These are phyloP conservation scores for Esox masquinongy DNA, from an alignment of 2,797 vertebrate species.

Conservation along the genomic window DNA sequence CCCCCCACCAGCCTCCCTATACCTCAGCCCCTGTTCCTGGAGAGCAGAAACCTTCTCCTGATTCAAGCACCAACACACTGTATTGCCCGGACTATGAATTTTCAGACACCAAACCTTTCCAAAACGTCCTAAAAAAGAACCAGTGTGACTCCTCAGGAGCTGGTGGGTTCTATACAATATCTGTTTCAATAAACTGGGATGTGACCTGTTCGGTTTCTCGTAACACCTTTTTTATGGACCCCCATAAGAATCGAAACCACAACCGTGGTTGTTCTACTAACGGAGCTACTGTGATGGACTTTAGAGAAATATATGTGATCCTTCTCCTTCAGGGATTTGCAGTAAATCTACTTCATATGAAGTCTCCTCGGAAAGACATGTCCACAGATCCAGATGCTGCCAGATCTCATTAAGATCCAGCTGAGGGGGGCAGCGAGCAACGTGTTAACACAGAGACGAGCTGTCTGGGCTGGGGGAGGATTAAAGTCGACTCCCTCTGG, in stretches of 20 bases:
- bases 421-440: slow-evolving; percentile 53
- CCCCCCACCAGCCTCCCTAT: background rate
- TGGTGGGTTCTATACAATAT: background rate
- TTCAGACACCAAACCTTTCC: background rate
- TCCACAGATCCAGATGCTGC: slow-evolving; percentile 65
- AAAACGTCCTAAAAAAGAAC: background rate
- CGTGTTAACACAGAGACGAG: slow-evolving; percentile 54
- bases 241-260: too few species aligned
- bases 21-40: background rate
- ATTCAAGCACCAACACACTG: background rate
- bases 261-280: too few species aligned
- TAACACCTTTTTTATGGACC: too few species aligned
- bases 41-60: background rate
- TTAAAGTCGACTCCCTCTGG: slow-evolving; percentile 54
- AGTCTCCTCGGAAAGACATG: slow-evolving; percentile 45
- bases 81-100: background rate
- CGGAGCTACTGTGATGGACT: background rate
- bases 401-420: slow-evolving; percentile 72
- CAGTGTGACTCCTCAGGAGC: background rate
- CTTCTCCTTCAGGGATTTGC: slow-evolving; percentile 38
- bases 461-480: slow-evolving; percentile 60
- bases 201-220: background rate
- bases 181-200: background rate
- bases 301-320: slow-evolving; percentile 30
- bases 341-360: slow-evolving; percentile 52